Percentiles rank a stretch among this genome's conserved stretches.
Evolutionary conservation across 2,888 invertebrate species (phyloP).

Genomic region (Acronicta alni): DNA sequence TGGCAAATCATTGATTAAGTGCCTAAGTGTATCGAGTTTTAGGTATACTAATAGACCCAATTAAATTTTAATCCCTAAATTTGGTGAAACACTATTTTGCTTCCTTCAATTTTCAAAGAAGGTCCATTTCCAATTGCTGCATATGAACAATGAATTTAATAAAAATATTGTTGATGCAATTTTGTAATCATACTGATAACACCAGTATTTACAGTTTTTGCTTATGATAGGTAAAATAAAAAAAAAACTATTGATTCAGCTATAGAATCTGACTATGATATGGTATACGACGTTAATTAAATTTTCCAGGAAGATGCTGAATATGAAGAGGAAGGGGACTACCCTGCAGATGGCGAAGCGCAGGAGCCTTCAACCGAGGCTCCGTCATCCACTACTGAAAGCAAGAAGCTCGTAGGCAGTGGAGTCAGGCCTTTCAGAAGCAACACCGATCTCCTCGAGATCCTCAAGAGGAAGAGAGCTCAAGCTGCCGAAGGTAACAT

Average conservation of each 20-base stretch:
- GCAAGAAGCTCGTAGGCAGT: slow-evolving; percentile 91
- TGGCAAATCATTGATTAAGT: background rate
- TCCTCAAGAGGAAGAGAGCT: slow-evolving; percentile 92
- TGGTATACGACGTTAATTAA: background rate
- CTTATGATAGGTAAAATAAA: no score
- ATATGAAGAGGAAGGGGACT: slow-evolving; percentile 89
- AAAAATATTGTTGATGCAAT: background rate
- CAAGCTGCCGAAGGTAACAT: slow-evolving; percentile 90
- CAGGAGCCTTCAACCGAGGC: slow-evolving; percentile 88
- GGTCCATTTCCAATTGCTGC: slow-evolving; percentile 3
- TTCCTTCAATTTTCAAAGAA: slow-evolving; percentile 2
- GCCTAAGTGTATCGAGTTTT: background rate
- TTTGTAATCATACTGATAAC: no score
- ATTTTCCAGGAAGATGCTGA: slow-evolving; percentile 84
- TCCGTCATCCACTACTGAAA: slow-evolving; percentile 91
- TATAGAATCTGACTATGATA: no score
- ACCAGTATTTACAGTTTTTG: no score
- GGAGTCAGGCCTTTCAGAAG: slow-evolving; percentile 94
- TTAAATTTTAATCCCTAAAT: slow-evolving; percentile 1
- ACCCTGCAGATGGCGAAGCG: slow-evolving; percentile 76
- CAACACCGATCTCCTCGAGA: slow-evolving; percentile 93
- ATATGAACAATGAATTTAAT: background rate
- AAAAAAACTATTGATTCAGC: no score
- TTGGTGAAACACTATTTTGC: background rate
- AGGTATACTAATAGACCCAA: background rate